Evolutionary conservation across 1,140 invertebrate species (phyloP).

Genomic region (Nasonia giraulti): DNA sequence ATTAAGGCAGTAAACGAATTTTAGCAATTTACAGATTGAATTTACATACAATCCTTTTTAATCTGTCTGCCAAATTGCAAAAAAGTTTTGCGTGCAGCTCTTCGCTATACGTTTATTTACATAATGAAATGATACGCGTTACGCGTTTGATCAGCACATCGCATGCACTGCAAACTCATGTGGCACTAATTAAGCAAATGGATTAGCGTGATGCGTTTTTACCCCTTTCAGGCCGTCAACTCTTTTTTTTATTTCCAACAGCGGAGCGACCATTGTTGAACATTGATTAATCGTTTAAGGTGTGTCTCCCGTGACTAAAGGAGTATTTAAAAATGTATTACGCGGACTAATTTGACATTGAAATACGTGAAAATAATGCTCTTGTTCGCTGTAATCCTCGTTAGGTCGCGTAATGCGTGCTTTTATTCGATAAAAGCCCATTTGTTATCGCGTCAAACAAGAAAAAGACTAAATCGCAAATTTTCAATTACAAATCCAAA

Average conservation of each 20-base stretch:
- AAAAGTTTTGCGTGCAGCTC: not conserved
- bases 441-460: too few relatives aligned
- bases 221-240: not conserved
- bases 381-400: too few relatives aligned
- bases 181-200: constrained; percentile 39
- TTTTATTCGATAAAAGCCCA: too few relatives aligned
- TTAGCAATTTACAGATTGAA: not conserved
- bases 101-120: not conserved
- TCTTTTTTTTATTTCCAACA: not conserved
- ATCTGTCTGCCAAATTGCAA: not conserved
- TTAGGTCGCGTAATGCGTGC: not conserved
- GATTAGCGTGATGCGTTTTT: constrained; percentile 16
- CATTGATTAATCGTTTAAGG: constrained; percentile 26
- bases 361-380: not conserved
- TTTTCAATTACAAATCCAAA: not conserved
- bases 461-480: too few relatives aligned
- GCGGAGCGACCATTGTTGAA: not conserved
- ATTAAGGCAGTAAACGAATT: not conserved
- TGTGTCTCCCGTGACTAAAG: not conserved
- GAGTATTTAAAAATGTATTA: constrained; percentile 5
- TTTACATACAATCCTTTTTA: not conserved
- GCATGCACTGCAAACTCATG: constrained; percentile 13
- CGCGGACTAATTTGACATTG: not conserved
- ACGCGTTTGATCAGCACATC: constrained; percentile 12
- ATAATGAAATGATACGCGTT: constrained; percentile 20